Conservation (phyloP, 1,140 invertebrate genomes). For the Pseudoatta argentina region DNA sequence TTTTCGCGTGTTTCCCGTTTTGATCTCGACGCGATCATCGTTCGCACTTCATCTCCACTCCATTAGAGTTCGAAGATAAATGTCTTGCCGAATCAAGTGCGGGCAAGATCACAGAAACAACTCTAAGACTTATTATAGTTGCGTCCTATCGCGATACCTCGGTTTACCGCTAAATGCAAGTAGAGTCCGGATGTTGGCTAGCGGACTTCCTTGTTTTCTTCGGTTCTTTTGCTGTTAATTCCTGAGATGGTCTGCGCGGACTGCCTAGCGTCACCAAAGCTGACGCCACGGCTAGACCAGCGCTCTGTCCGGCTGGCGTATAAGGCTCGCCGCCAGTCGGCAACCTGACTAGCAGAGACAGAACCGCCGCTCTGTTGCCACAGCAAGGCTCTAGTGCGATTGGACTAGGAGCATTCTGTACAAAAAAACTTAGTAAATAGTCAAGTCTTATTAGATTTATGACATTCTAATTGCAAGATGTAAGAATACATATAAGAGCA, state of each 20-base stretch:
- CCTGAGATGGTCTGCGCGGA: slow-evolving; percentile 90
- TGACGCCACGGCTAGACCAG: slow-evolving; percentile 93
- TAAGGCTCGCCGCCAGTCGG: slow-evolving; percentile 93
- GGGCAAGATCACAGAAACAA: slow-evolving; percentile 74
- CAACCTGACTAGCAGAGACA: slow-evolving; percentile 96
- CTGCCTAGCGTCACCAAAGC: slow-evolving; percentile 94
- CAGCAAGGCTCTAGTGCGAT: slow-evolving; percentile 97
- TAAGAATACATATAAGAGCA: not conserved
- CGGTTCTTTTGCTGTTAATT: slow-evolving; percentile 89
- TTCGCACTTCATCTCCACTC: slow-evolving; percentile 66
- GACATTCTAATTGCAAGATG: not conserved
- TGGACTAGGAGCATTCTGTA: slow-evolving; percentile 93
- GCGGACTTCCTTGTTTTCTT: slow-evolving; percentile 89
- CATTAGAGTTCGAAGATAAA: slow-evolving; percentile 70
- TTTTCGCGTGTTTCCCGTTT: slow-evolving; percentile 33
- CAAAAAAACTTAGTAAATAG: not conserved
- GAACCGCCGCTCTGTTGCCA: slow-evolving; percentile 95
- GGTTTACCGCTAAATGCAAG: slow-evolving; percentile 83
- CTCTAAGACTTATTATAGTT: slow-evolving; percentile 68
- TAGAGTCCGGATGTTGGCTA: slow-evolving; percentile 91
- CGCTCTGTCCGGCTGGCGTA: slow-evolving; percentile 94
- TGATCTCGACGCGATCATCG: slow-evolving; percentile 37
- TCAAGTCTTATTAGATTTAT: not conserved
- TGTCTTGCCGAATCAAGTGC: slow-evolving; percentile 45
- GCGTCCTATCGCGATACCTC: not conserved